A percentile compares a stretch with the other conserved stretches of the same genome.
Evolutionary conservation across 2,888 invertebrate genomes (phyloP).

Genomic region (Drosophila helvetica): DNA sequence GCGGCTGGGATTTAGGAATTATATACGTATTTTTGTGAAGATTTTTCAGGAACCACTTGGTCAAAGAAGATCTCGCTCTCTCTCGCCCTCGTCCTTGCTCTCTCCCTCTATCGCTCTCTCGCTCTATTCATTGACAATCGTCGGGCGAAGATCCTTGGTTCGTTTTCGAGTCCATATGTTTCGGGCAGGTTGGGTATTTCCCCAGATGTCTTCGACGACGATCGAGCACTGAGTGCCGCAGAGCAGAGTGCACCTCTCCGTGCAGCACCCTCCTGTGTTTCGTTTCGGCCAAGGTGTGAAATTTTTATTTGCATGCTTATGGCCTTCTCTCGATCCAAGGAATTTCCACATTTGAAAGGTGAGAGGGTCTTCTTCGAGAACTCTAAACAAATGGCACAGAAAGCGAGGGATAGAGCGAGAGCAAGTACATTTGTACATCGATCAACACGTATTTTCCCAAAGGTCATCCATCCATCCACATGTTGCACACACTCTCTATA

Average conservation of each 20-base stretch:
- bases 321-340: constrained; percentile 48
- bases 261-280: neutral
- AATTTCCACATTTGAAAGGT: constrained; percentile 75
- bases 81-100: neutral
- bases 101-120: neutral
- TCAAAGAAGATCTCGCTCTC: constrained; percentile 2
- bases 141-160: constrained; percentile 18
- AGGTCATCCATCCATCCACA: constrained; percentile 52
- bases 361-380: constrained; percentile 55
- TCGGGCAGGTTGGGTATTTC: constrained; percentile 57
- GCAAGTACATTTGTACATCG: neutral
- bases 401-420: constrained; percentile 5
- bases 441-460: constrained; percentile 74
- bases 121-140: constrained; percentile 59
- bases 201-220: constrained; percentile 50
- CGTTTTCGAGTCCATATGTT: constrained; percentile 34
- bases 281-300: constrained; percentile 65
- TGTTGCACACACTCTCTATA: neutral
- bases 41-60: constrained; percentile 38
- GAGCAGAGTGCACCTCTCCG: constrained; percentile 7
- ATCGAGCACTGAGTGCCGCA: too few species aligned
- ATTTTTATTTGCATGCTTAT: constrained; percentile 77
- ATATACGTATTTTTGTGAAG: constrained; percentile 45
- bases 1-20: constrained; percentile 79
- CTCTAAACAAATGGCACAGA: constrained; percentile 25